Evolutionary conservation across 2,797 vertebrate genomes (phyloP), one percentile per base, ranked within the genome.

Genomic region (Tapera naevia): DNA sequence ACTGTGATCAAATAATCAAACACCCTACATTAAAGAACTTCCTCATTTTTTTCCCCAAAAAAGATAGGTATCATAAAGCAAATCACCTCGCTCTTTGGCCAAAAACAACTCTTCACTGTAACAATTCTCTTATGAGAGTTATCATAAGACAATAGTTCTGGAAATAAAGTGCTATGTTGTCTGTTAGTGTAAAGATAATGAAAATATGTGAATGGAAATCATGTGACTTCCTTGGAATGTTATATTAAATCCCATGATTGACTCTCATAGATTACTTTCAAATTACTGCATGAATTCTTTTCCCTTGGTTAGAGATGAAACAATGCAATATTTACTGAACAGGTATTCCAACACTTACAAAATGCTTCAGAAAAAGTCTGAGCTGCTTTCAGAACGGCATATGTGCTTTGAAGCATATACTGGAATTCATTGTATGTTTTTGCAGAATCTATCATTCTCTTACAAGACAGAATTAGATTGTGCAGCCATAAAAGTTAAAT

Each of bases 151-250:
- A 80, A 64, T 22, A 88, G 32, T 48, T 91, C 92, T 91, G 80
- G 43, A 91, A 93, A 80, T 43, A 53, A 73, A 91, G 35, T 58
- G 65, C 11, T 46, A 15, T 74, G 60, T 37, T 89, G 35, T 65
- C 91, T 88, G 33, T 65, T 78, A 62, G 69, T 41, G 39, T 46
- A 62, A 89, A 72, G 89, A 89, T 92, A 94, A 86, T 79, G 56
- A 88, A 94, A 96, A 76, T 71, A 93, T 62, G 65, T 81, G 80
- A 94, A 88, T 89, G 82, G 67, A 86, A 83, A 92, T 64, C 48
- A 80, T 48, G 43, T 76, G 54, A 88, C 86, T 95, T 92, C 73
- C 58, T 84, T 92, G 65, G 85, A 91, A 92, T 57, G 64, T 51
- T 74, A 16, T 32, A 86, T 57, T 69, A 91, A 80, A 90, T 33